Conservation (phyloP, 1,140 invertebrate species). For the Andrena cerasifolii region DNA sequence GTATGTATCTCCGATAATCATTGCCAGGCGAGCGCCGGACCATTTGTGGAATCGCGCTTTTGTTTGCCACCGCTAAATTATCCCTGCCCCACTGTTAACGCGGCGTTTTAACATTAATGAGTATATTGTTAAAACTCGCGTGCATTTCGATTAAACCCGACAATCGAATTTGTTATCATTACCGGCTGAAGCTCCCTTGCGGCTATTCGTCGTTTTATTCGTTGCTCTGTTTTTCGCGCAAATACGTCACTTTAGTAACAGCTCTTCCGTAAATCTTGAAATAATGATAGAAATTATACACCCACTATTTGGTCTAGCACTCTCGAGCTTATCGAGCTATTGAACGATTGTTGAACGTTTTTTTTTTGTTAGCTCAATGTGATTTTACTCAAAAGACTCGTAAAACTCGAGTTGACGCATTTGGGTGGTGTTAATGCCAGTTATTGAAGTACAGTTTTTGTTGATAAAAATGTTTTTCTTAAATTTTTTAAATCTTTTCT, state of each 20-base stretch:
- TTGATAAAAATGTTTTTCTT: too few relatives aligned
- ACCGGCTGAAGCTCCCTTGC: slow-evolving; percentile 15
- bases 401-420: too few relatives aligned
- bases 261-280: slow-evolving; percentile 21
- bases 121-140: slow-evolving; percentile 78
- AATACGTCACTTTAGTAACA: slow-evolving; percentile 15
- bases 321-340: too few relatives aligned
- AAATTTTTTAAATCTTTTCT: too few relatives aligned
- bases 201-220: slow-evolving; percentile 5
- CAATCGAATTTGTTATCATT: slow-evolving; percentile 74
- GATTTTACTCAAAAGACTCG: too few relatives aligned
- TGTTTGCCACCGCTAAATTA: slow-evolving; percentile 72
- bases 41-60: slow-evolving; percentile 57
- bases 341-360: too few relatives aligned
- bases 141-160: slow-evolving; percentile 73
- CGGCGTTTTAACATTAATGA: slow-evolving; percentile 77
- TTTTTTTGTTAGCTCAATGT: too few relatives aligned
- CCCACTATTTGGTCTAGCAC: neutral
- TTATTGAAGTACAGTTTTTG: too few relatives aligned
- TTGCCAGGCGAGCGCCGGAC: slow-evolving; percentile 54
- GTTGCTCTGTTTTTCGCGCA: neutral
- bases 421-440: too few relatives aligned
- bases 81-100: slow-evolving; percentile 66
- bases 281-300: slow-evolving; percentile 19
- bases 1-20: slow-evolving; percentile 78